Conservation (phyloP, 37 sponge, comb jelly and placozoan species). For the Amphimedon queenslandica region DNA sequence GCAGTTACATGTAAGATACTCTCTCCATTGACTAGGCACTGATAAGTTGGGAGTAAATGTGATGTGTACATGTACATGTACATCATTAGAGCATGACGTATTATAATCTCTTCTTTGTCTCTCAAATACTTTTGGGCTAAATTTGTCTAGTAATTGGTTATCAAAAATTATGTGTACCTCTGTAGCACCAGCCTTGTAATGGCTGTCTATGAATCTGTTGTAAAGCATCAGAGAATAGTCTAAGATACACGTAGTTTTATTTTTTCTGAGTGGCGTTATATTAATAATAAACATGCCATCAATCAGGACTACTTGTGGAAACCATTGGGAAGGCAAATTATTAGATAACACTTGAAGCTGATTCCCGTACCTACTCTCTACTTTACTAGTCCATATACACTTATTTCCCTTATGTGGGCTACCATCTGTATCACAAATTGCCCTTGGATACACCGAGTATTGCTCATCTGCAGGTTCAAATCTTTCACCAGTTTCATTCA, state of each 20-base stretch:
- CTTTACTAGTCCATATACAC: background rate
- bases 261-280: background rate
- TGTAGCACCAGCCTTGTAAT: background rate
- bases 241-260: background rate
- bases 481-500: background rate
- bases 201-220: background rate
- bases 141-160: background rate
- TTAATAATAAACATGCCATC: background rate
- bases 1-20: background rate
- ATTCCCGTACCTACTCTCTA: background rate
- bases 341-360: background rate
- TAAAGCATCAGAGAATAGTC: background rate
- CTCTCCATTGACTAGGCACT: background rate
- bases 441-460: background rate
- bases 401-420: background rate
- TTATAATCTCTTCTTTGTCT: background rate
- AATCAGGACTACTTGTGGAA: background rate
- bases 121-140: conserved; percentile 4
- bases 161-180: conserved; percentile 12
- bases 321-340: background rate
- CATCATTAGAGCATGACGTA: no score
- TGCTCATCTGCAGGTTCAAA: background rate
- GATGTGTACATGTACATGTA: background rate
- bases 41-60: background rate
- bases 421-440: background rate